Evolutionary conservation across 2,113 vertebrate genomes (phyloP).

Genomic region (Lutjanus erythropterus): DNA sequence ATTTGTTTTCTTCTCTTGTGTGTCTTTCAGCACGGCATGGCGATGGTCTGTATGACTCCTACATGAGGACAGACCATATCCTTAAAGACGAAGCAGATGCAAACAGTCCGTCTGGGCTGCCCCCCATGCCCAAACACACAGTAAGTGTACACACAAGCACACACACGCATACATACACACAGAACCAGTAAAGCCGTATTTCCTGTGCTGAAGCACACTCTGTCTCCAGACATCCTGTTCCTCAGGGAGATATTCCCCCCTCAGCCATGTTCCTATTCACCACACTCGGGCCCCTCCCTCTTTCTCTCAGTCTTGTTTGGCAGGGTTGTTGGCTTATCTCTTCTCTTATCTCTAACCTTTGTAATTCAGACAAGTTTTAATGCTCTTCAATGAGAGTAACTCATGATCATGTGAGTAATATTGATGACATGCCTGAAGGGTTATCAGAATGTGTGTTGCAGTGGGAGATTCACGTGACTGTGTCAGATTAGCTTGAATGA

Average conservation of each 20-base stretch:
- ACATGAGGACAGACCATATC: slow-evolving; percentile 96
- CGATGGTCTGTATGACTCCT: slow-evolving; percentile 95
- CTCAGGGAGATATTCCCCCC: slow-evolving; percentile 44
- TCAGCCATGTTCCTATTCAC: slow-evolving; percentile 28
- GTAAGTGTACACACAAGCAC: slow-evolving; percentile 85
- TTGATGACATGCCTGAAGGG: slow-evolving; percentile 32
- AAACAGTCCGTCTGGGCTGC: slow-evolving; percentile 89
- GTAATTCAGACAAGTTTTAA: slow-evolving; percentile 13
- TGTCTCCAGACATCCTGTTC: slow-evolving; percentile 75
- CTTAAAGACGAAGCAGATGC: slow-evolving; percentile 89
- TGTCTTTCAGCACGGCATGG: slow-evolving; percentile 87
- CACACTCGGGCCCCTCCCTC: background rate
- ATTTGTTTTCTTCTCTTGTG: slow-evolving; percentile 27
- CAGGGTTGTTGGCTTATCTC: slow-evolving; percentile 1
- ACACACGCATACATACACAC: slow-evolving; percentile 13
- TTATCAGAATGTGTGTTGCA: background rate
- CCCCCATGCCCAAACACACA: slow-evolving; percentile 89
- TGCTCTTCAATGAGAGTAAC: background rate
- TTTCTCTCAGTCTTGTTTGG: background rate
- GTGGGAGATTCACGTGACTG: background rate
- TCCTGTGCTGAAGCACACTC: slow-evolving; percentile 60
- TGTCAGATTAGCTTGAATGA: background rate
- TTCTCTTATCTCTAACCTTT: slow-evolving; percentile 9
- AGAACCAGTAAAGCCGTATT: slow-evolving; percentile 51
- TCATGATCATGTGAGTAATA: slow-evolving; percentile 19